Conservation (phyloP, 2,113 vertebrate genomes). For the Hemicordylus capensis region DNA sequence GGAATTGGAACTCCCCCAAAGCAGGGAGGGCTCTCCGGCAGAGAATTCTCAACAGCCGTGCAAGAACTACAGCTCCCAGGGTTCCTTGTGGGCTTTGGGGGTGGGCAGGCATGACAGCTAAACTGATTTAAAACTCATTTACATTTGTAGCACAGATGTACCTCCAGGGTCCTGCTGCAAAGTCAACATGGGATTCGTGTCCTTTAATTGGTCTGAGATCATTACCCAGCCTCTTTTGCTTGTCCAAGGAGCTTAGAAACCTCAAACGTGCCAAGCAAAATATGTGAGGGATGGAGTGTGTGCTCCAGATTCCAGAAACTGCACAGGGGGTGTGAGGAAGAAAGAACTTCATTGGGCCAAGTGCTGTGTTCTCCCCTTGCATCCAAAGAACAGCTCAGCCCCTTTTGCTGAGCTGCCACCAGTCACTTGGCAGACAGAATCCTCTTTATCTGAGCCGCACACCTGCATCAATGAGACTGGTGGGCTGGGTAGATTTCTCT, state of each 20-base stretch:
- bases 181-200: neutral
- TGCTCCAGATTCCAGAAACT: neutral
- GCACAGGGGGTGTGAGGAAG: neutral
- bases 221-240: neutral
- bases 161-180: neutral
- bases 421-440: neutral
- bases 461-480: neutral
- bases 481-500: neutral
- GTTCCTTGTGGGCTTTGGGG: neutral
- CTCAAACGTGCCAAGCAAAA: neutral
- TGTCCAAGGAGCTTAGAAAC: neutral
- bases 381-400: neutral
- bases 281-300: neutral
- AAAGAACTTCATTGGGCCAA: neutral
- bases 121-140: neutral
- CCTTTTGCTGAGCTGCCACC: neutral
- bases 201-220: conserved; percentile 2
- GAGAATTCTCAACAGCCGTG: neutral
- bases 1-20: neutral
- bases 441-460: conserved; percentile 18
- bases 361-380: neutral
- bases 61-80: neutral
- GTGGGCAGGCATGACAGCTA: neutral
- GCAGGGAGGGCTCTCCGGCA: neutral
- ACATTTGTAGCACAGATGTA: neutral